Percentiles rank a stretch among this genome's conserved stretches.
These are phyloP conservation scores for Drosophila yakuba DNA, from an alignment of 1,140 invertebrate genomes.

Conservation along the genomic window DNA sequence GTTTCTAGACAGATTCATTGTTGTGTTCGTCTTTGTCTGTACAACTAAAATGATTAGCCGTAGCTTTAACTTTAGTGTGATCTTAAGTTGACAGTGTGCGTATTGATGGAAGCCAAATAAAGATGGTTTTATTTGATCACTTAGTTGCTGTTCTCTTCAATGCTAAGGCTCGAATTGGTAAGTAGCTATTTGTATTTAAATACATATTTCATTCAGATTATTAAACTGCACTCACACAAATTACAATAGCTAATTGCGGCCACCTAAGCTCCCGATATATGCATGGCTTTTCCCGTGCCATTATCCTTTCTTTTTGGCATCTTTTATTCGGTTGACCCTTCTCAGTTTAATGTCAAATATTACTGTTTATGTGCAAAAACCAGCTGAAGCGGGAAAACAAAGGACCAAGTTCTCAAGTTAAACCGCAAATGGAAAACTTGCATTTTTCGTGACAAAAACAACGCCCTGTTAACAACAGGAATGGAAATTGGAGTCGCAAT, in stretches of 20 bases:
- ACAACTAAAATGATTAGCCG: slow-evolving; percentile 54
- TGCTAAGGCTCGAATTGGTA: neutral
- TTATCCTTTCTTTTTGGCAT: slow-evolving; percentile 5
- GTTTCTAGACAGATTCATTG: slow-evolving; percentile 52
- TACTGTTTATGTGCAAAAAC: slow-evolving; percentile 54
- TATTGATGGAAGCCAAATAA: slow-evolving; percentile 65
- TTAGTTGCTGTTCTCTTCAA: neutral
- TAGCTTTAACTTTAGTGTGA: slow-evolving; percentile 49
- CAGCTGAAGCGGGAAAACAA: neutral
- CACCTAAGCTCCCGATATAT: neutral
- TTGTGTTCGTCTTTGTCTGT: slow-evolving; percentile 62
- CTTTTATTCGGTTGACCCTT: slow-evolving; percentile 17
- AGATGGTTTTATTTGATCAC: slow-evolving; percentile 60
- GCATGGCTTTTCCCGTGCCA: slow-evolving; percentile 8
- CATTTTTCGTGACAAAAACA: slow-evolving; percentile 80
- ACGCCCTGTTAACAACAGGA: slow-evolving; percentile 32
- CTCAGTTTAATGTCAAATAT: slow-evolving; percentile 53
- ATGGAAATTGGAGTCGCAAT: slow-evolving; percentile 11
- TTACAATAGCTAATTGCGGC: slow-evolving; percentile 20
- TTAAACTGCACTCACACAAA: neutral
- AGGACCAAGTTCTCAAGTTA: slow-evolving; percentile 10
- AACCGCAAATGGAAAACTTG: slow-evolving; percentile 70
- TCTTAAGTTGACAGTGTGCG: slow-evolving; percentile 53
- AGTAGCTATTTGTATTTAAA: neutral
- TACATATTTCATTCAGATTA: neutral